Conservation (phyloP, 1,140 invertebrate species). For the Eueides isabella region DNA sequence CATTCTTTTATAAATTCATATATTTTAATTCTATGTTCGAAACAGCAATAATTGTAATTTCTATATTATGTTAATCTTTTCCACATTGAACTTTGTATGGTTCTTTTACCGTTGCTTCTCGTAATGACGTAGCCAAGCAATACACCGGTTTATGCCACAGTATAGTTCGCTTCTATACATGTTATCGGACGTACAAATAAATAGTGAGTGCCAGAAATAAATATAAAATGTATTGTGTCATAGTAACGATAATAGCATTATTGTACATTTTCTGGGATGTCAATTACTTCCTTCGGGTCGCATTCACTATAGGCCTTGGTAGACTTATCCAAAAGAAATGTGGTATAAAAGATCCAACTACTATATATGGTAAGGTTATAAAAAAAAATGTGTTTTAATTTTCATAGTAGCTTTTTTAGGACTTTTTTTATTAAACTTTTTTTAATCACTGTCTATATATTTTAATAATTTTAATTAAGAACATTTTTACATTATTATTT, state of each 20-base stretch:
- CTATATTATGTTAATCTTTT: background rate
- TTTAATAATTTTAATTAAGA: too few relatives aligned
- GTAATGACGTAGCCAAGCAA: background rate
- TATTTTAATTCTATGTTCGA: too few relatives aligned
- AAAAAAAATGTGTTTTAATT: background rate
- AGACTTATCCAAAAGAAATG: slow-evolving; percentile 86
- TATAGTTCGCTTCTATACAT: slow-evolving; percentile 21
- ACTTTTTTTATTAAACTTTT: too few relatives aligned
- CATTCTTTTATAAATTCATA: too few relatives aligned
- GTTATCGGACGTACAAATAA: slow-evolving; percentile 18
- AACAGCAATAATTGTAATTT: background rate
- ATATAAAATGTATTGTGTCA: slow-evolving; percentile 65
- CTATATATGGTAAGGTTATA: slow-evolving; percentile 86
- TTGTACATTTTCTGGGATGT: slow-evolving; percentile 89
- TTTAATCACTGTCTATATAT: too few relatives aligned
- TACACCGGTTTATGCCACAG: slow-evolving; percentile 17
- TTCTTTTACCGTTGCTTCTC: slow-evolving; percentile 9
- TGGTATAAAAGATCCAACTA: slow-evolving; percentile 86
- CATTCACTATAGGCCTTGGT: slow-evolving; percentile 85
- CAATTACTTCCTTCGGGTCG: slow-evolving; percentile 88
- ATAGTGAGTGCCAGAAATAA: background rate
- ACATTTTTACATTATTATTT: too few relatives aligned
- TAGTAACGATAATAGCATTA: slow-evolving; percentile 80
- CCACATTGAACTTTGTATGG: slow-evolving; percentile 15
- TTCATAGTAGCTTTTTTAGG: too few relatives aligned